Evolutionary conservation across 2,797 vertebrate genomes (phyloP).

Genomic region (Diceros bicornis): DNA sequence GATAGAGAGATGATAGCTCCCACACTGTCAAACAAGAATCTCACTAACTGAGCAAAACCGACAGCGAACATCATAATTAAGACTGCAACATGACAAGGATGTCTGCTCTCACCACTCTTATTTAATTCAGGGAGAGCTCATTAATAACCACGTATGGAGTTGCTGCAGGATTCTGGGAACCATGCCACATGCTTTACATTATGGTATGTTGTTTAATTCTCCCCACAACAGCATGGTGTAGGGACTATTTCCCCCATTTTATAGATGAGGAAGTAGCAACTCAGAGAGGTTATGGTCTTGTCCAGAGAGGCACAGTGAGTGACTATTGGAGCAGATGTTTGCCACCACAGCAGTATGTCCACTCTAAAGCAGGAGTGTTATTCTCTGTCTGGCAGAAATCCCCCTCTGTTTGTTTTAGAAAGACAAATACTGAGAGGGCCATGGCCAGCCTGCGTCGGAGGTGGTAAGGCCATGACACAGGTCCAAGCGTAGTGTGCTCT

Average conservation of each 20-base stretch:
- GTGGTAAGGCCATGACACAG: too few relatives aligned
- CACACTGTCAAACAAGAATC: background rate
- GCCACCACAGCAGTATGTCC: background rate
- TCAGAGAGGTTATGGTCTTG: background rate
- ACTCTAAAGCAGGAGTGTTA: accelerated
- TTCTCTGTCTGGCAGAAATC: background rate
- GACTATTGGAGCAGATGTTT: background rate
- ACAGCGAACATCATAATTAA: background rate
- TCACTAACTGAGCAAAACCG: background rate
- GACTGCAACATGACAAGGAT: accelerated
- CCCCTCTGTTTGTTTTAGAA: background rate
- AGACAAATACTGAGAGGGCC: background rate
- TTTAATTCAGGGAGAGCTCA: background rate
- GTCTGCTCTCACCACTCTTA: too few relatives aligned
- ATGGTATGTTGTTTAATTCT: background rate
- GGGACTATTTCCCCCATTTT: background rate
- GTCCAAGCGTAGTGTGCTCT: accelerated
- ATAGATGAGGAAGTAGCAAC: background rate
- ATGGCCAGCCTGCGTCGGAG: accelerated
- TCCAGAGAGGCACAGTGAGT: background rate
- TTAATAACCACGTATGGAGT: accelerated
- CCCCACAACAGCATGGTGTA: accelerated
- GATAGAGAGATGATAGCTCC: background rate
- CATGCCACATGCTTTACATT: accelerated
- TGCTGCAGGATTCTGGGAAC: background rate